Evolutionary conservation across 2,797 vertebrate genomes (phyloP), one percentile per base, ranked within the genome.

Genomic region (Amphiprion clarkii): DNA sequence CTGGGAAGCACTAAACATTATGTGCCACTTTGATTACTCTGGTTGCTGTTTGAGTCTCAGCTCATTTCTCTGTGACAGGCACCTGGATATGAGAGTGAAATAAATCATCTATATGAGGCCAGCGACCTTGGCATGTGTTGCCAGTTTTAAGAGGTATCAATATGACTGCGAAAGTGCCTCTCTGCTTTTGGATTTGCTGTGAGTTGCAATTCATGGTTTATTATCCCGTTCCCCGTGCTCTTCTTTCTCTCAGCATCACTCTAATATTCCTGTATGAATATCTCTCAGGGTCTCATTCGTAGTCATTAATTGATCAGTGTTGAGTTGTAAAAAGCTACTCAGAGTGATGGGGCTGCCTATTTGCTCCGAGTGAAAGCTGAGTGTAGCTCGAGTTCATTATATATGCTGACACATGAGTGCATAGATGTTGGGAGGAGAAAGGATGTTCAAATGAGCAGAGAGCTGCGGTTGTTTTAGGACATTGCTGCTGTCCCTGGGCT

Each of bases 271-370:
- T 75, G 56, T 48, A 79, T 61, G 75, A 86, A 74, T 75, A 76
- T 86, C 76, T 85, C 79, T 82, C 78, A 25, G 71, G 63, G 75
- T 83, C 89, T 90, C 87, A 66, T 83, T 89, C 21, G 52, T 71
- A 70, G 79, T 92, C 91, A 93, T 93, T 93, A 92, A 91, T 92
- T 87, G 88, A 89, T 93, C 88, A 84, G 87, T 36, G 88, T 72
- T 84, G 90, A 88, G 89, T 85, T 91, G 90, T 89, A 90, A 93
- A 91, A 88, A 87, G 88, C 89, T 89, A 86, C 89, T 93, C 85
- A 79, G 78, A 84, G 76, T 49, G 81, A 86, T 86, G 78, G 33
- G 51, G 64, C 74, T 67, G 76, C 71, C 84, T 79, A 86, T 91
- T 89, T 88, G 88, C 91, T 90, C 71, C 33, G 64, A 77, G 78